Evolutionary conservation across 2,797 vertebrate genomes (phyloP).

Genomic region (Heterohyrax brucei): DNA sequence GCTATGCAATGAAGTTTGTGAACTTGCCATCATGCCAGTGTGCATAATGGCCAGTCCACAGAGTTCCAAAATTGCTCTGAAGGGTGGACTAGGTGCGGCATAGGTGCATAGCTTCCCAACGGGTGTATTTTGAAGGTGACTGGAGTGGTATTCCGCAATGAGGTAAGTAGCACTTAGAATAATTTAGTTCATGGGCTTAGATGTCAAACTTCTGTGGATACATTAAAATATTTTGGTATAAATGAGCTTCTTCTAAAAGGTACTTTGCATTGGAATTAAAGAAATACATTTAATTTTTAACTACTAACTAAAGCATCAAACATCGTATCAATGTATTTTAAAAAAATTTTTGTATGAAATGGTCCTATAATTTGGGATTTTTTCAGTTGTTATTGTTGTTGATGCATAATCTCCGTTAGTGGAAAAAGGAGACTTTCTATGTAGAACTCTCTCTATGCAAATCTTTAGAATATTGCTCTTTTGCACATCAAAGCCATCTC

Average conservation of each 20-base stretch:
- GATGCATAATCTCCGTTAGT: background rate
- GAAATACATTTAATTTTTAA: background rate
- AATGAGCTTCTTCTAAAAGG: background rate
- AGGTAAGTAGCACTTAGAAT: no score
- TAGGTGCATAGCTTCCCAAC: no score
- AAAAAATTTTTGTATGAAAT: constrained; percentile 1
- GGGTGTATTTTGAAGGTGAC: no score
- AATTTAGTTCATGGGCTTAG: no score
- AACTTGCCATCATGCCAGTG: no score
- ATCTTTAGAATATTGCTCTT: background rate
- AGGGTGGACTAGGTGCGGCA: no score
- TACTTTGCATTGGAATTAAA: constrained; percentile 47
- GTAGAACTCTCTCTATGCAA: background rate
- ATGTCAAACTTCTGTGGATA: no score
- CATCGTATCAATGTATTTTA: constrained; percentile 1
- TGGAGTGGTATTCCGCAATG: no score
- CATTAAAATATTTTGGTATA: no score
- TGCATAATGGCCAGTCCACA: no score
- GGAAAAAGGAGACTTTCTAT: background rate
- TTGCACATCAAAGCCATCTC: constrained; percentile 21
- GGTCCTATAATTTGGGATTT: background rate
- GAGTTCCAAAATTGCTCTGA: no score
- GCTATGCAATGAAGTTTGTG: no score
- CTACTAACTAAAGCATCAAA: constrained; percentile 17
- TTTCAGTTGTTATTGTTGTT: background rate